Percentiles rank a stretch among this genome's conserved stretches.
These are phyloP conservation scores for Sarcophaga rosellei DNA, from an alignment of 2,888 invertebrate genomes.

Conservation along the genomic window DNA sequence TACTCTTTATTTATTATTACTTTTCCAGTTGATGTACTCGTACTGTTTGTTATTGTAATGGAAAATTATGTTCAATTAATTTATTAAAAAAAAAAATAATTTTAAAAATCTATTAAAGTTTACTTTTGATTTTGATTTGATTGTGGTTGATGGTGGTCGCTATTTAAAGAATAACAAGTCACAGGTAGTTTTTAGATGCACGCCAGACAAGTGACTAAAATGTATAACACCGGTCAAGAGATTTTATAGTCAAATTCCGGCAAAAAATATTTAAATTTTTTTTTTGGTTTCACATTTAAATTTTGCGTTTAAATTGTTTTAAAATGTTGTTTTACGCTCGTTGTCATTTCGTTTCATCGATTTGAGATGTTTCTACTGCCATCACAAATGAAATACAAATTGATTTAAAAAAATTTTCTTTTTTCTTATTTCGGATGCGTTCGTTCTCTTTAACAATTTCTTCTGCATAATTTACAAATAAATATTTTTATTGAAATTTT, in stretches of 20 bases:
- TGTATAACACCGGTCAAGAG: slow-evolving; percentile 14
- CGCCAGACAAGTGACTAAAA: slow-evolving; percentile 50
- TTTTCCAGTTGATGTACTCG: no score
- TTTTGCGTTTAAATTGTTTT: slow-evolving; percentile 8
- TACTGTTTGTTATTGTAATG: no score
- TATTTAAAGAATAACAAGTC: background rate
- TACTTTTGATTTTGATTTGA: background rate
- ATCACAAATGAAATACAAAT: no score
- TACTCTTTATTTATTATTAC: no score
- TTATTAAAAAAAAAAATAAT: background rate
- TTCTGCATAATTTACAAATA: slow-evolving; percentile 30
- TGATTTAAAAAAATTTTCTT: background rate
- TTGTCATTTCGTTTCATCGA: slow-evolving; percentile 10
- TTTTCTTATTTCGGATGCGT: background rate
- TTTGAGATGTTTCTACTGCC: background rate
- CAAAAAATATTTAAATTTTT: background rate
- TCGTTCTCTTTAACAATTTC: no score
- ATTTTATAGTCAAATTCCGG: slow-evolving; percentile 54
- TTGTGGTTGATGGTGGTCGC: background rate
- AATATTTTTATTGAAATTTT: slow-evolving; percentile 28
- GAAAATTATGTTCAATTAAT: background rate
- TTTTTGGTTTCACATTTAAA: background rate
- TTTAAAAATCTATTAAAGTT: background rate
- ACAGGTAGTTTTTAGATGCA: slow-evolving; percentile 31
- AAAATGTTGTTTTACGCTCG: slow-evolving; percentile 11